Conservation (phyloP, 2,113 vertebrate genomes). For the Cyanocitta stelleri region DNA sequence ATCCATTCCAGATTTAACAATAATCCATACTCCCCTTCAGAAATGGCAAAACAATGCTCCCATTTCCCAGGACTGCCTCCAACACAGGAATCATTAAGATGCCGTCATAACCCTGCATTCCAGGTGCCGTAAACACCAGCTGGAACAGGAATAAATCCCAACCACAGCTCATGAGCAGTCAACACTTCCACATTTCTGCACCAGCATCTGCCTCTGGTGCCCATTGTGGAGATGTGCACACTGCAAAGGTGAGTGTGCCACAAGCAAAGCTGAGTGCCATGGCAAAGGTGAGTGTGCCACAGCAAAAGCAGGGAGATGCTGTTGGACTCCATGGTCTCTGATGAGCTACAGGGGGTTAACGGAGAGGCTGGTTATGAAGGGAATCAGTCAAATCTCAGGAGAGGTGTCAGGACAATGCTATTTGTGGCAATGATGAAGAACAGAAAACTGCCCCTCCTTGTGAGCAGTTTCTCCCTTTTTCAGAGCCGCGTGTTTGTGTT, state of each 20-base stretch:
- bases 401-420: neutral
- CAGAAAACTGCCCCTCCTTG: neutral
- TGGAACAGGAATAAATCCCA: conserved; percentile 52
- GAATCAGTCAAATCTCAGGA: neutral
- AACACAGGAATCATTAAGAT: conserved; percentile 34
- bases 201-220: neutral
- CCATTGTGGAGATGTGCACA: rapidly evolving
- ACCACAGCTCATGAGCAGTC: conserved; percentile 15
- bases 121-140: conserved; percentile 3
- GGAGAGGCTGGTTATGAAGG: neutral
- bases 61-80: conserved; percentile 37
- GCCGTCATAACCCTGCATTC: neutral
- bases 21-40: conserved; percentile 64
- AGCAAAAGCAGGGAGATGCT: neutral
- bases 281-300: neutral
- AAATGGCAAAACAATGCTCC: conserved; percentile 30
- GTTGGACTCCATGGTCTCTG: neutral
- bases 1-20: conserved; percentile 63
- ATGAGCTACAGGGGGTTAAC: rapidly evolving
- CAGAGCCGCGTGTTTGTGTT: neutral
- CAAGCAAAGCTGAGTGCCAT: neutral
- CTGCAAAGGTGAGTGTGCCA: neutral
- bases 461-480: neutral
- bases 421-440: neutral
- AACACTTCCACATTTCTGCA: neutral